Base-by-base conservation (phyloP, 2,888 invertebrate species). In the Parelbella ahira region DNA sequence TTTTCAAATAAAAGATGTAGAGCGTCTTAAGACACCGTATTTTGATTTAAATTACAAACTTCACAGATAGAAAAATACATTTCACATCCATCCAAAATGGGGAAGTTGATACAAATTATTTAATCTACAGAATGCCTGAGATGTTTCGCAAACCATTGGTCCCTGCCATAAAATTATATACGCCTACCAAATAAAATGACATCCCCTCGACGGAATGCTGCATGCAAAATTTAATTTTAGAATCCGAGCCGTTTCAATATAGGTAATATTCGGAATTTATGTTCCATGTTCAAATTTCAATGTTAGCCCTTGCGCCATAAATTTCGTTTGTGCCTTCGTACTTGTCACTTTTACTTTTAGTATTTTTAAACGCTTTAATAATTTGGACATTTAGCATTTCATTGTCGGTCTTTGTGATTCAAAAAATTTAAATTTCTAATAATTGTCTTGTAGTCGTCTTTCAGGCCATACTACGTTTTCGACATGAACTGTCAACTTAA, bases 201-300 rank as follows among this genome's bases (percentile, higher is more conserved):
- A 55, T 51, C 54, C 51, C 51, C 64, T 57, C 68, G 63, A 49
- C 71, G 67, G 55, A 70, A 58, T 82, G 84, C 78, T 76, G 87
- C 82, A 86, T 87, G 84, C 87, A 77, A 79, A 86, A 86, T 81
- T 86, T 73, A 86, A 87, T 87, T 87, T 87, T 82, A 83, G 72
- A 82, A 80, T 81, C 77, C 77, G 60, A 68, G 66, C 67, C 76
- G 72, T 72, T 80, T 71, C 84, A 80, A 83, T 87, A 86, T 87
- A 86, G 87, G 86, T 79, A 82, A 83, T 82, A 78, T 81, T 74
- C 66, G 67, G 70, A 81, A 82, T 83, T 82, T 83, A 83, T 83
- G 79, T 76, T 57, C 76, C 83, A 68, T 77, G 74, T 77, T 80
- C 67, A 73, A 77, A 77, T 79, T 73, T 60, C 60, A 72, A 76